Evolutionary conservation across 2,113 vertebrate genomes (phyloP), one percentile per base, ranked within the genome.

Genomic region (Polyodon spathula): DNA sequence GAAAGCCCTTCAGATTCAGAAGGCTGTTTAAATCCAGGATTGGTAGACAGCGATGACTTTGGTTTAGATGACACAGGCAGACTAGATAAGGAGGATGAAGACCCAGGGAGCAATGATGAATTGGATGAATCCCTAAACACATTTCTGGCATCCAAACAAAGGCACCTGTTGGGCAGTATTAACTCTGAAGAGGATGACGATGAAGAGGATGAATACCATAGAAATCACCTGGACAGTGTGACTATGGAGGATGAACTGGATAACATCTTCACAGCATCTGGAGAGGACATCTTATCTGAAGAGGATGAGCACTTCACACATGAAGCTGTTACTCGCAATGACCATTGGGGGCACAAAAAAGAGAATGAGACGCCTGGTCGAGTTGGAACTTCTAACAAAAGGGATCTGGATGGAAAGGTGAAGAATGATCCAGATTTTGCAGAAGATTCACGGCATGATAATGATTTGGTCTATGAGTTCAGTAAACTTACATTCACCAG

Each of bases 401-500:
- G 27, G 27, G 27, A 27, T 27, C 27, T 27, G 27, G 27, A 27
- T 27, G 27, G 27, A 27, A 27, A 27, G 27, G 27, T 27, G 27
- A 27, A 27, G 27, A 27, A 27, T 27, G 27, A 27, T 27, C 27
- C 27, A 27, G 27, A 2, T 27, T 27, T 27, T 27, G 27, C 27
- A 27, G 27, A 27, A 3, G 27, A 27, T 27, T 27, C 27, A 27
- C 27, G 27, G 27, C 27, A 27, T 27, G 27, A 27, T 9, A 70
- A 69, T 57, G 79, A 69, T 63, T 63, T 74, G 48, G 68, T 80
- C 51, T 97, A 94, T 76, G 81, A 85, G 37, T 97, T 97, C 75
- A 92, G 71, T 77, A 93, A 78, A 71, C 56, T 81, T 57, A 76
- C 72, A 58, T 96, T 97, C 76, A 94, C 93, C 48, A 89, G 84